Evolutionary conservation across 64 coral and sea anemone species (phyloP).

Genomic region (Montipora sp.): DNA sequence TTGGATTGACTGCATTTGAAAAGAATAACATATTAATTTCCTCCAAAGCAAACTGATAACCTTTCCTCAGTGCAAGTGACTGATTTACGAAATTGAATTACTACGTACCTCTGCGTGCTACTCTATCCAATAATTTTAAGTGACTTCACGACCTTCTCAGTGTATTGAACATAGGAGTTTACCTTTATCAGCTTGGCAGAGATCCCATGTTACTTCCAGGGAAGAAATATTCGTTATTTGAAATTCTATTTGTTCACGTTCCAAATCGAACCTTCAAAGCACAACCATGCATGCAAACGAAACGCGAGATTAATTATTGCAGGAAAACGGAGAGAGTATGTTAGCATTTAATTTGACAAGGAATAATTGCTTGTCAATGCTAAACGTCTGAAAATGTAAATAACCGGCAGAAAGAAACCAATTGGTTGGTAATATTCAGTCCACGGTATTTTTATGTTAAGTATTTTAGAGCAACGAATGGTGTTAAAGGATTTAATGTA

Average conservation of each 20-base stretch:
- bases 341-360: slow-evolving; percentile 3
- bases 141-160: neutral
- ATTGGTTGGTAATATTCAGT: neutral
- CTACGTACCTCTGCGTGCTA: neutral
- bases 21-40: too few species aligned
- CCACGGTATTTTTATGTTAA: too few species aligned
- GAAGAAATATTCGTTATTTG: neutral
- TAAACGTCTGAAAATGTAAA: neutral
- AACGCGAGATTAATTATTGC: neutral
- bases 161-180: neutral
- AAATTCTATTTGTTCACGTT: neutral
- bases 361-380: slow-evolving; percentile 16
- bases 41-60: too few species aligned
- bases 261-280: neutral
- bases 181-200: neutral
- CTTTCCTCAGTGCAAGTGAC: too few species aligned
- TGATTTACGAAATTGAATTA: too few species aligned
- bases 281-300: neutral
- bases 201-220: too few species aligned
- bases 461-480: neutral
- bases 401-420: neutral
- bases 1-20: too few species aligned
- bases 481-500: neutral
- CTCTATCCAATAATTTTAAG: neutral
- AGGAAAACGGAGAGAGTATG: neutral